phyloP scores from a whole-genome alignment of 2,113 vertebrate genomes.

The Microcebus ravelobensis region DNA sequence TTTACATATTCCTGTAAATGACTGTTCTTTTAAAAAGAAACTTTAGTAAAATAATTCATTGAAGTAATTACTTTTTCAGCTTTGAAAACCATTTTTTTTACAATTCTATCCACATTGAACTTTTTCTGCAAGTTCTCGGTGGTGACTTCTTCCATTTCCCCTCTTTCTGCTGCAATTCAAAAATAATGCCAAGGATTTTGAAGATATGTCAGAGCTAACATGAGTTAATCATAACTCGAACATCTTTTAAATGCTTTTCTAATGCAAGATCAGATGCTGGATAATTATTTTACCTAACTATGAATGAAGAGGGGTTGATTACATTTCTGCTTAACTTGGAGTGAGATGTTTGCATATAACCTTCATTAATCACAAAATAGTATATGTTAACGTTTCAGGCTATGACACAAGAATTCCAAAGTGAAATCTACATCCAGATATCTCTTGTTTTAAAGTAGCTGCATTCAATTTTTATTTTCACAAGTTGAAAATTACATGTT shows the following conservation, averaged over 20 bases:
- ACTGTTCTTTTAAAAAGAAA: background rate
- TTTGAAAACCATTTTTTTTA: conserved; percentile 50
- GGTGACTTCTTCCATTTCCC: background rate
- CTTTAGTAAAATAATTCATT: conserved; percentile 53
- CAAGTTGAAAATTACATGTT: conserved; percentile 29
- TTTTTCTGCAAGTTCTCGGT: background rate
- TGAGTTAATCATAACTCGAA: conserved; percentile 19
- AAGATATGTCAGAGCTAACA: conserved; percentile 6
- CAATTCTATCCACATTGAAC: conserved; percentile 21
- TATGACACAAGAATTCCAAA: conserved; percentile 41
- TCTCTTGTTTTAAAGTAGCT: conserved; percentile 31
- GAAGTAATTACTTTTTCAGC: conserved; percentile 42
- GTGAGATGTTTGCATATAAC: conserved; percentile 15
- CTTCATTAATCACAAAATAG: conserved; percentile 28
- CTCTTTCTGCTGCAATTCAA: background rate
- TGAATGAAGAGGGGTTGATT: background rate
- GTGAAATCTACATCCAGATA: background rate
- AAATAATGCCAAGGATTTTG: conserved; percentile 18
- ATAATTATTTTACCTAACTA: conserved; percentile 41
- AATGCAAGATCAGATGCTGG: conserved; percentile 43
- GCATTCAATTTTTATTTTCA: conserved; percentile 57
- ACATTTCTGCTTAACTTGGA: background rate
- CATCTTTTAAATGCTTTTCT: background rate
- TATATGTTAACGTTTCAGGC: conserved; percentile 23
- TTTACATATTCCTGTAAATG: background rate